Evolutionary conservation across 2,113 vertebrate species (phyloP).

Genomic region (Capreolus pygargus): DNA sequence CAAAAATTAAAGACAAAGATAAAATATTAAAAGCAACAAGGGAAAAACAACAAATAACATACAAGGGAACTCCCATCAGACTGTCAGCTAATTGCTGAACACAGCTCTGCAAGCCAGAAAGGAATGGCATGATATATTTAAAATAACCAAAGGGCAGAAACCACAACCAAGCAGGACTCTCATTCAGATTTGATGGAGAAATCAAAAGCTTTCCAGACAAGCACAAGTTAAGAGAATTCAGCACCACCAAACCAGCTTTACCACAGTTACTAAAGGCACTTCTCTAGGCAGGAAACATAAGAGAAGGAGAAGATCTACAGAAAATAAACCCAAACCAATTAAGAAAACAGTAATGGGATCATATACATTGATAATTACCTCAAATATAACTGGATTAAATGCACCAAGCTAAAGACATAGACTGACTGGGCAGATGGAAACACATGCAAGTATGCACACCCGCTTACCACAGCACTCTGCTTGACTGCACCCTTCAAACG

Average conservation of each 20-base stretch:
- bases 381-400: not conserved
- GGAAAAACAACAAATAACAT: not conserved
- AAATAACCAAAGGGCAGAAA: not conserved
- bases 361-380: not conserved
- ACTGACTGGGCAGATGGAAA: not conserved
- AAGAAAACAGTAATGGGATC: not conserved
- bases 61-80: not conserved
- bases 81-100: not conserved
- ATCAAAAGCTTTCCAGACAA: not conserved
- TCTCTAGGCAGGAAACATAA: not conserved
- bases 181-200: not conserved
- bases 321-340: not conserved
- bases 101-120: not conserved
- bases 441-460: not conserved
- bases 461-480: not conserved
- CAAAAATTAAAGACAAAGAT: not conserved
- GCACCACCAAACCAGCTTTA: not conserved
- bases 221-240: not conserved
- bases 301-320: not conserved
- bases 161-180: not conserved
- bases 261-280: not conserved
- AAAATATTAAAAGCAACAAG: not conserved
- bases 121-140: not conserved
- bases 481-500: not conserved
- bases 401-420: not conserved